A percentile compares a stretch with the other conserved stretches of the same genome.
phyloP scores from a whole-genome alignment of 2,113 vertebrate genomes.

The Etia nguti region DNA sequence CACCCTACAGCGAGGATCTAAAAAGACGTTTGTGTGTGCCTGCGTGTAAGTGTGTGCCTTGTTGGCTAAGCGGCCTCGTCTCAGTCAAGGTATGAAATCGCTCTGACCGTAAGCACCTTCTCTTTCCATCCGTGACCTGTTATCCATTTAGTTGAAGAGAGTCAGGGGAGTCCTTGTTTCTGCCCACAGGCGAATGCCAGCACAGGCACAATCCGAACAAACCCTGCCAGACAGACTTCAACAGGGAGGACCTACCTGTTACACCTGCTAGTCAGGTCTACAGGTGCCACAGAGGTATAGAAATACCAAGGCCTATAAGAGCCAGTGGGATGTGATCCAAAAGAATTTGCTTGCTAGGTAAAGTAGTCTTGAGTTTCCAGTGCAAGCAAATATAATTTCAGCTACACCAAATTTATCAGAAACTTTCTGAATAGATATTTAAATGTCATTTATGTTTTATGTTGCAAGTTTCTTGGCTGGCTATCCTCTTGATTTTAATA shows the following conservation, averaged over 20 bases:
- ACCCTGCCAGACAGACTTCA: neutral
- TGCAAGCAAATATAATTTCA: neutral
- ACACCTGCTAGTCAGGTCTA: conserved; percentile 9
- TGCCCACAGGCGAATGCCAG: conserved; percentile 54
- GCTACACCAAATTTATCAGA: neutral
- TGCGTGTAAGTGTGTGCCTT: neutral
- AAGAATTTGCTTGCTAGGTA: neutral
- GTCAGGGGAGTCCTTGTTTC: conserved; percentile 28
- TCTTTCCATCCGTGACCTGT: conserved; percentile 65
- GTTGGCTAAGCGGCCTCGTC: conserved; percentile 48
- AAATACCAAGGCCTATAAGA: neutral
- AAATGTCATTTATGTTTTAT: neutral
- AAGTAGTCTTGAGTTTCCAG: neutral
- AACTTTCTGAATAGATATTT: neutral
- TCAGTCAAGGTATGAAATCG: conserved; percentile 72
- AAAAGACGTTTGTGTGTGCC: neutral
- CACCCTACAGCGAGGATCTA: conserved; percentile 53
- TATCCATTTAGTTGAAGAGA: conserved; percentile 67
- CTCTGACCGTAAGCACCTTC: conserved; percentile 67
- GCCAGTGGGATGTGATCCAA: neutral
- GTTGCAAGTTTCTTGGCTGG: neutral
- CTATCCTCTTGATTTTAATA: neutral
- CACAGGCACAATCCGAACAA: neutral
- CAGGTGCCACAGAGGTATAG: neutral
- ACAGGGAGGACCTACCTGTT: conserved; percentile 15